Conservation (phyloP, 2,113 vertebrate genomes). For the Psittacula cyanocephala region DNA sequence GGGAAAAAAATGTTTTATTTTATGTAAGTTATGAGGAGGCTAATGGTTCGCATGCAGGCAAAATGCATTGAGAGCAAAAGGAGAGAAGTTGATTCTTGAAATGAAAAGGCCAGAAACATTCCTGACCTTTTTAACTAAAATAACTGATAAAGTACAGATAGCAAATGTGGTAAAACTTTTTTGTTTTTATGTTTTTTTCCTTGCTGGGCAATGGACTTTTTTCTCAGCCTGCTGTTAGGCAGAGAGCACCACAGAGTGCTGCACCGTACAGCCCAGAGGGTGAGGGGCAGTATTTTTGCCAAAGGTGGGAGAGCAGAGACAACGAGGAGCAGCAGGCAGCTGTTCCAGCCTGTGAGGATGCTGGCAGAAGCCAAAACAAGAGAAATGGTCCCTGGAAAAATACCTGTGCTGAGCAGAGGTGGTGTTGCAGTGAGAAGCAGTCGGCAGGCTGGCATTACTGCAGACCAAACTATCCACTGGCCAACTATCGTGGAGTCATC, state of each 20-base stretch:
- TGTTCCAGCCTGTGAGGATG: rapidly evolving
- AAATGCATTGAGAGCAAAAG: not conserved
- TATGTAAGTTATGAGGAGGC: not conserved
- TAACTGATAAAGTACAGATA: not conserved
- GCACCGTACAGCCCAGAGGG: rapidly evolving
- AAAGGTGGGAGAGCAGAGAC: too few species aligned
- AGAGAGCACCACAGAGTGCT: rapidly evolving
- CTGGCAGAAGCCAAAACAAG: not conserved
- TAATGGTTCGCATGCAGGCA: not conserved
- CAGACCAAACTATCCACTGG: rapidly evolving
- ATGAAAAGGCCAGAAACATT: not conserved
- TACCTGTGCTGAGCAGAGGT: rapidly evolving
- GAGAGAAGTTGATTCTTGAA: not conserved
- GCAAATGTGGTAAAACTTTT: not conserved
- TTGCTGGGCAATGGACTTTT: rapidly evolving
- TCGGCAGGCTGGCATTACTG: not conserved
- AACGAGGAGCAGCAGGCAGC: not conserved
- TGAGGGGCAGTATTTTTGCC: too few species aligned
- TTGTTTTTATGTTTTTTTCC: rapidly evolving
- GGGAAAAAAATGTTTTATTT: not conserved
- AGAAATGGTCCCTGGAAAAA: not conserved
- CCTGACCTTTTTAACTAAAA: not conserved
- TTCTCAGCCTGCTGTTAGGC: too few species aligned
- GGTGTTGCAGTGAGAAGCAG: not conserved
- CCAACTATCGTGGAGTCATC: rapidly evolving